These are phyloP conservation scores for Tetheella fluctuosa DNA, from an alignment of 2,888 invertebrate genomes.

Conservation along the genomic window DNA sequence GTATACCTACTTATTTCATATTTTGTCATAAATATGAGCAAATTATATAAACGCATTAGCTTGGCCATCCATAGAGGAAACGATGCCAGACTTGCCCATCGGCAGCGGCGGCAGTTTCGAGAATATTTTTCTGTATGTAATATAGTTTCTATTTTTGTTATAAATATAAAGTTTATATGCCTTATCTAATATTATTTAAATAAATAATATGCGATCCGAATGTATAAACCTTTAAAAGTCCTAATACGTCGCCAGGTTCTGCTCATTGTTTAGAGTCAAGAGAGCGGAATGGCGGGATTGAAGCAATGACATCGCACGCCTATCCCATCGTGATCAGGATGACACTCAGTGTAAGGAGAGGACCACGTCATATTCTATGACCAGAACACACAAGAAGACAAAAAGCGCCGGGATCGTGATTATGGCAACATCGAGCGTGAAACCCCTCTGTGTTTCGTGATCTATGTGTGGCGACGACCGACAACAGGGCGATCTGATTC, in stretches of 20 bases:
- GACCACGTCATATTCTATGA: slow-evolving; percentile 37
- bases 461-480: not conserved
- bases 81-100: no score
- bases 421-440: not conserved
- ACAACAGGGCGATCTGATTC: not conserved
- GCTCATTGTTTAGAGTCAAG: slow-evolving; percentile 69
- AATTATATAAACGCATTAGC: no score
- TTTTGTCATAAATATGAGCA: no score
- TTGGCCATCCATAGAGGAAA: no score
- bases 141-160: no score
- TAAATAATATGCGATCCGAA: no score
- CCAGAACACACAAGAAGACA: slow-evolving; percentile 18
- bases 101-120: no score
- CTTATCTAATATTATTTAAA: no score
- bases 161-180: no score
- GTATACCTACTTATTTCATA: no score
- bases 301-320: slow-evolving; percentile 74
- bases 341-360: not conserved
- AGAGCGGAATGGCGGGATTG: slow-evolving; percentile 47
- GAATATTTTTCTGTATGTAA: no score
- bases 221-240: no score
- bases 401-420: slow-evolving; percentile 31
- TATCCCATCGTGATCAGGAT: slow-evolving; percentile 56
- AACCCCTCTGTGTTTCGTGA: not conserved
- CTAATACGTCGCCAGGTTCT: slow-evolving; percentile 42